These are phyloP conservation scores for Scaptomyza pallida DNA, from an alignment of 1,140 invertebrate species.

Conservation along the genomic window DNA sequence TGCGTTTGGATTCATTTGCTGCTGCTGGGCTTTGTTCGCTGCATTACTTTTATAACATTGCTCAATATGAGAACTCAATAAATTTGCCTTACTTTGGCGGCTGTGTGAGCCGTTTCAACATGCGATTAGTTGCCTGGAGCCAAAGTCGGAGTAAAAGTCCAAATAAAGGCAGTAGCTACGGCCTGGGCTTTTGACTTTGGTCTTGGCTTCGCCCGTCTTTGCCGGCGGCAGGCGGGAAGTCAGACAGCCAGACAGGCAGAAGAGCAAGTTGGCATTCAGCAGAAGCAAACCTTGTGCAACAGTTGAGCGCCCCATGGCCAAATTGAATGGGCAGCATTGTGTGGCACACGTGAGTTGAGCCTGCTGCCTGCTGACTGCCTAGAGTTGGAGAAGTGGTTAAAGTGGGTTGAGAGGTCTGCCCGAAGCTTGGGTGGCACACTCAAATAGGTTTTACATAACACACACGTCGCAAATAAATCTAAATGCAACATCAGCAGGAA, in stretches of 20 bases:
- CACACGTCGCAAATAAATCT: conserved; percentile 64
- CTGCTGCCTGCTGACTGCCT: neutral
- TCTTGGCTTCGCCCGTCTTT: neutral
- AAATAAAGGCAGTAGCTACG: neutral
- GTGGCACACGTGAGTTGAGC: conserved; percentile 29
- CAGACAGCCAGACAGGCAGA: neutral
- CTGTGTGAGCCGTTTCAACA: conserved; percentile 69
- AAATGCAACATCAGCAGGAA: conserved; percentile 65
- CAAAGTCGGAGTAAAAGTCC: conserved; percentile 1
- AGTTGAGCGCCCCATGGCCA: conserved; percentile 52
- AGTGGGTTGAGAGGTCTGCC: neutral
- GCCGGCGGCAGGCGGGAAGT: conserved; percentile 1
- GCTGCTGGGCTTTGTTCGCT: conserved; percentile 48
- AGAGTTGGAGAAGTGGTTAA: conserved; percentile 12
- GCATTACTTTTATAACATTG: conserved; percentile 79
- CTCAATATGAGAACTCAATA: conserved; percentile 82
- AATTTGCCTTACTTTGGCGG: conserved; percentile 64
- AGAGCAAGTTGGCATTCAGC: too few relatives aligned
- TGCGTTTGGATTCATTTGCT: conserved; percentile 1
- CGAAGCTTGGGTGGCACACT: conserved; percentile 12
- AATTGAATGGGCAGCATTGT: conserved; percentile 39
- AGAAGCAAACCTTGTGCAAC: conserved; percentile 46
- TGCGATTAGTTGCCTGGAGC: conserved; percentile 74
- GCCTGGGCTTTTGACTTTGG: conserved; percentile 8
- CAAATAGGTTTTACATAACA: conserved; percentile 78